A percentile compares a stretch with the other conserved stretches of the same genome.
Conservation (phyloP, 92 coral and sea anemone genomes). For the Bergia puertoricense region DNA sequence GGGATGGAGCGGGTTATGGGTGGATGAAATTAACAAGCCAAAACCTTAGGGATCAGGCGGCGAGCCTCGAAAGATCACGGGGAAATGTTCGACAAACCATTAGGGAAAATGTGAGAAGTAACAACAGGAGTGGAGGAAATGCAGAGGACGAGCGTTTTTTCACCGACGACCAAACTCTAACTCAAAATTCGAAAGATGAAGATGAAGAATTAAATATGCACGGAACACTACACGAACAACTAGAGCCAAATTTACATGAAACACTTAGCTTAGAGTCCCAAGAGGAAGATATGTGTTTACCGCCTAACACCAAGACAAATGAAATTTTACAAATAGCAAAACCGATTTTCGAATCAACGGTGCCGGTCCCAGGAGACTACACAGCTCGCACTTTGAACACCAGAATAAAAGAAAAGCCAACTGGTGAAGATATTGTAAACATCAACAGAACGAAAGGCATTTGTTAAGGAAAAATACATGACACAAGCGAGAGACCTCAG, state of each 20-base stretch:
- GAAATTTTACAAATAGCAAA: neutral
- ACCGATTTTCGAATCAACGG: neutral
- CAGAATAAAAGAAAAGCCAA: no score
- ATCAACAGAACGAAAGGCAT: no score
- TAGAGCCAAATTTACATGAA: neutral
- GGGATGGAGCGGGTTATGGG: neutral
- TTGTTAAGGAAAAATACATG: no score
- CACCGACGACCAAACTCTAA: neutral
- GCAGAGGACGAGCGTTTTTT: neutral
- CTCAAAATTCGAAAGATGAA: neutral
- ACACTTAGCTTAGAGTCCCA: neutral
- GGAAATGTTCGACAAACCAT: neutral
- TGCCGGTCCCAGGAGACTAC: neutral
- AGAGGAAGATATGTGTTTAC: neutral
- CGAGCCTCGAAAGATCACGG: neutral
- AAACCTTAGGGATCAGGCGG: slow-evolving; percentile 1
- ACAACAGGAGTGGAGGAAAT: neutral
- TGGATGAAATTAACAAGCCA: neutral
- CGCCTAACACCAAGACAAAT: neutral
- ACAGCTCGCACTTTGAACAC: neutral
- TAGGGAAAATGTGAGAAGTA: neutral
- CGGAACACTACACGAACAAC: neutral
- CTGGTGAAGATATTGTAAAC: no score
- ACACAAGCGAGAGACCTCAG: no score
- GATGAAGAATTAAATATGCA: neutral